Base-by-base conservation (phyloP, 37 sponge, comb jelly and placozoan species). In the Corticium candelabrum region DNA sequence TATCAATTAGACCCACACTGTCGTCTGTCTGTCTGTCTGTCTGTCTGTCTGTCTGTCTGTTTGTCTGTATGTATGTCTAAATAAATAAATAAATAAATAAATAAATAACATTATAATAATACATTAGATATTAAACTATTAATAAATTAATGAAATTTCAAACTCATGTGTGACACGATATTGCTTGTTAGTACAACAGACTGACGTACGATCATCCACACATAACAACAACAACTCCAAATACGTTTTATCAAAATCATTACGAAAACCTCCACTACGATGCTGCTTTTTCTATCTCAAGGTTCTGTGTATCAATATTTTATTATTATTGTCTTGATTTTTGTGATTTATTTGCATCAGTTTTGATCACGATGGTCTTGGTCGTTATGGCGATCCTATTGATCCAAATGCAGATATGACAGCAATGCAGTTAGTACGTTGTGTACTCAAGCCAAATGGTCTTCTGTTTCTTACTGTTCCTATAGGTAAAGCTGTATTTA, bases 321-420 rank as follows among this genome's bases (percentile, higher is more conserved):
- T 76, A 1, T 41, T 35, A 4, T 35, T 27, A 32, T 68, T 35
- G 27, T 74, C 4, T 2, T 29, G 21, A 36, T 5, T 81, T 3
- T 35, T 39, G 15, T 2, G n/a, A 35, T 71, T 3, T 33, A 30
- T 0, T 2, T 57, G 3, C 31, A 71, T n/a, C 40, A 87, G 91
- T 32, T 90, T 90, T 78, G 91, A 90, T 57, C 91, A 90, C 68
- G 91, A 90, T 79, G 91, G 91, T 32, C 85, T 90, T 33, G 91
- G 91, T 76, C 88, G 91, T 62, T 90, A 90, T 82, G 91, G 91
- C 3, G 91, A 90, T 72, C 91, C 88, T 11, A 75, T 90, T 41
- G 81, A 90, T 40, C 91, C 91, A 2, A 50, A 79, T 41, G 91
- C 77, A 37, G 91, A 90, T 37, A 31, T 90, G 7, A 37, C 40